Evolutionary conservation across 2,113 vertebrate species (phyloP).

Genomic region (Perca flavescens): DNA sequence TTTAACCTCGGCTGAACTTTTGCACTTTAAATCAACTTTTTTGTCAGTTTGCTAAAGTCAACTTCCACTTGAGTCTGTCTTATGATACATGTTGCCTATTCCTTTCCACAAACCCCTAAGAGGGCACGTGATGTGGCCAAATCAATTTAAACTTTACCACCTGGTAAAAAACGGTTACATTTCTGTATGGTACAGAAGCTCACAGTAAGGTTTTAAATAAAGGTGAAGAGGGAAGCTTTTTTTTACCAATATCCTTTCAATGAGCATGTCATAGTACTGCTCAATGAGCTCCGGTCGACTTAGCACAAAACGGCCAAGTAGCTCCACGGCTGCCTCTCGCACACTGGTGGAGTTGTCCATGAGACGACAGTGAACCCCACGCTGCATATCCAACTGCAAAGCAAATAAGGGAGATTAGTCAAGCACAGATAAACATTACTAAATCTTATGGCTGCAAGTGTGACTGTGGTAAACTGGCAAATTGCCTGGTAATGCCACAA

Average conservation of each 20-base stretch:
- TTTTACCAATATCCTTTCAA: constrained; percentile 87
- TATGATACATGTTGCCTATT: neutral
- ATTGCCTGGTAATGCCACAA: neutral
- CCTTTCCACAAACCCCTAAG: neutral
- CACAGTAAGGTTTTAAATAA: neutral
- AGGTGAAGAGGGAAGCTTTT: neutral
- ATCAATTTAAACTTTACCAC: neutral
- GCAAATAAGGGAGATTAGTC: neutral
- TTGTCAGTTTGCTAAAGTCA: neutral
- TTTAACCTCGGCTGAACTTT: constrained; percentile 52
- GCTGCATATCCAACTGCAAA: constrained; percentile 95
- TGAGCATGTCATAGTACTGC: constrained; percentile 99
- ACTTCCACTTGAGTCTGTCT: neutral
- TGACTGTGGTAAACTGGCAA: neutral
- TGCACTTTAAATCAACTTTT: constrained; percentile 40
- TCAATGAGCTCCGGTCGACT: constrained; percentile 97
- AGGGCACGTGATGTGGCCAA: neutral
- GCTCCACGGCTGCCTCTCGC: constrained; percentile 96
- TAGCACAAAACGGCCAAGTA: constrained; percentile 95
- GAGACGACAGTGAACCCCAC: constrained; percentile 95
- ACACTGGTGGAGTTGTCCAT: constrained; percentile 99
- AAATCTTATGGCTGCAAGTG: neutral
- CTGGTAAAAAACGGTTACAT: neutral
- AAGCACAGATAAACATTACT: neutral
- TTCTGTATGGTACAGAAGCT: neutral